Evolutionary conservation across 2,888 invertebrate genomes (phyloP).

Genomic region (Lagria hirta): DNA sequence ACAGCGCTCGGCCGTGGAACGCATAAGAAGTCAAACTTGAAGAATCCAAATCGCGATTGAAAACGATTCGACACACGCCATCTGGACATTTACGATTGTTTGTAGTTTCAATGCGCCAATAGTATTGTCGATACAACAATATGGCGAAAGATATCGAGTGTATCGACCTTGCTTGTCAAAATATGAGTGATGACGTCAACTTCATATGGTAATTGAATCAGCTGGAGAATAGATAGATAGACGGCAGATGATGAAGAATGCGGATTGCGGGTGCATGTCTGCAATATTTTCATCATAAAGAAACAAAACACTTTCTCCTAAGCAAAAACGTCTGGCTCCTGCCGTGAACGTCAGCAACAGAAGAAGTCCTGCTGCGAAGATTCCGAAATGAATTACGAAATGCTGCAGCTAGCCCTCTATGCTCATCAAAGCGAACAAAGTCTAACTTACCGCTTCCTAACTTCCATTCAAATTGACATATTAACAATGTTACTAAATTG

Average conservation of each 20-base stretch:
- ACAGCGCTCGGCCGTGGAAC: slow-evolving; percentile 47
- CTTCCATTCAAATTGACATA: no score
- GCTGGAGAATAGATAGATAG: slow-evolving; percentile 23
- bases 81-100: slow-evolving; percentile 35
- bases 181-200: slow-evolving; percentile 41
- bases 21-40: slow-evolving; percentile 42
- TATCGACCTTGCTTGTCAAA: slow-evolving; percentile 40
- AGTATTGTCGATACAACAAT: slow-evolving; percentile 21
- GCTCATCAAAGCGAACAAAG: no score
- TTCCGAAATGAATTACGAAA: slow-evolving; percentile 12
- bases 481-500: no score
- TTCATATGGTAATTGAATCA: slow-evolving; percentile 41
- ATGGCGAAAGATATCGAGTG: slow-evolving; percentile 22
- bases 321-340: slow-evolving; percentile 16
- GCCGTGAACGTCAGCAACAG: slow-evolving; percentile 18
- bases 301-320: slow-evolving; percentile 11
- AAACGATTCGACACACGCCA: slow-evolving; percentile 35
- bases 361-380: slow-evolving; percentile 9
- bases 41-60: slow-evolving; percentile 28
- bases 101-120: slow-evolving; percentile 27
- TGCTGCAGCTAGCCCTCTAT: background rate
- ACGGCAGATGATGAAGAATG: slow-evolving; percentile 9
- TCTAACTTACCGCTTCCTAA: no score
- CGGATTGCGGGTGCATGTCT: slow-evolving; percentile 16
- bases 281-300: slow-evolving; percentile 6